Percentiles rank a stretch among this genome's conserved stretches.
These are phyloP conservation scores for Lethenteron reissneri DNA, from an alignment of 2,113 vertebrate species.

Conservation along the genomic window DNA sequence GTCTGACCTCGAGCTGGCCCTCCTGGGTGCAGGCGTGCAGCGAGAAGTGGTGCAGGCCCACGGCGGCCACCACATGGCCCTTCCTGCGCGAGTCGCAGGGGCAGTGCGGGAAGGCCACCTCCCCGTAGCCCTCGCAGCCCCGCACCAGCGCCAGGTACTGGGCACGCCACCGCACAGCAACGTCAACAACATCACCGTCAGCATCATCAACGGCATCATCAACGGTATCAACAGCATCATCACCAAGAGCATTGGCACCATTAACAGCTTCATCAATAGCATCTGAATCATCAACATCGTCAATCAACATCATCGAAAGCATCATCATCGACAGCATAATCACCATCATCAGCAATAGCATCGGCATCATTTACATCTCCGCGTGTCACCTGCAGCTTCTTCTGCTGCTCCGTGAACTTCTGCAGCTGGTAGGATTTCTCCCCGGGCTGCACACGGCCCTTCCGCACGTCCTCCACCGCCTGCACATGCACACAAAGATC, in stretches of 20 bases:
- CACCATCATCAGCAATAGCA: too few species aligned
- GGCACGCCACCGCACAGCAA: too few species aligned
- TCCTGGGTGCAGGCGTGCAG: constrained; percentile 86
- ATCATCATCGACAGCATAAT: too few species aligned
- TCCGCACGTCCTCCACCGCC: constrained; percentile 87
- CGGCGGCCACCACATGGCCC: constrained; percentile 73
- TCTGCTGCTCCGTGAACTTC: constrained; percentile 79
- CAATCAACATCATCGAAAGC: too few species aligned
- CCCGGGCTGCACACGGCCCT: constrained; percentile 80
- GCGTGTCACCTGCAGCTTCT: constrained; percentile 64
- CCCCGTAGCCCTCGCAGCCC: constrained; percentile 78
- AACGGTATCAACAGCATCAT: too few species aligned
- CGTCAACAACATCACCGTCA: too few species aligned
- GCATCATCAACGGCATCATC: too few species aligned
- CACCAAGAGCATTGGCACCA: too few species aligned
- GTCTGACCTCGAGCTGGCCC: constrained; percentile 43
- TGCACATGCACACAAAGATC: constrained; percentile 14
- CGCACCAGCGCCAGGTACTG: constrained; percentile 79
- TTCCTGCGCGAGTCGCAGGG: constrained; percentile 76
- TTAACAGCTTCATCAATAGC: too few species aligned
- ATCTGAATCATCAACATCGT: too few species aligned
- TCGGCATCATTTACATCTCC: too few species aligned
- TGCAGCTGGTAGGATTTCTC: constrained; percentile 92
- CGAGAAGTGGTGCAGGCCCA: constrained; percentile 85
- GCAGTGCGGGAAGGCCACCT: constrained; percentile 81